Percentiles rank a stretch among this genome's conserved stretches.
phyloP scores from a whole-genome alignment of 2,797 vertebrate genomes.

The Fratercula arctica region DNA sequence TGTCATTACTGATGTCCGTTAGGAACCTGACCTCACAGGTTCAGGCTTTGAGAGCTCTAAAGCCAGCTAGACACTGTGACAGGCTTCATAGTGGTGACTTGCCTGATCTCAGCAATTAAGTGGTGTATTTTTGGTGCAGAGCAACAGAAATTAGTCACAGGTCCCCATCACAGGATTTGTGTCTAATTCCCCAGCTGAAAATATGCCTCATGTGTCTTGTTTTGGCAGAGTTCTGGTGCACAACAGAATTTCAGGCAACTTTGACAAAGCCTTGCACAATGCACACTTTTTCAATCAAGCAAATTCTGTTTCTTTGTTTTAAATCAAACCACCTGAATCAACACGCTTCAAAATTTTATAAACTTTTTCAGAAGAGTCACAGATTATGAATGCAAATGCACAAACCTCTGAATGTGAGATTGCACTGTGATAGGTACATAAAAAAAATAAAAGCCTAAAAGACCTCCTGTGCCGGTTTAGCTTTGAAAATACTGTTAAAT shows the following conservation, averaged over 20 bases:
- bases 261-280: background rate
- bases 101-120: background rate
- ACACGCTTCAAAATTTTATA: slow-evolving; percentile 38
- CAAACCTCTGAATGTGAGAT: background rate
- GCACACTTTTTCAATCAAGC: background rate
- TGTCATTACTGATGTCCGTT: background rate
- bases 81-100: background rate
- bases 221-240: background rate
- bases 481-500: background rate
- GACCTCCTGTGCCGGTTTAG: background rate
- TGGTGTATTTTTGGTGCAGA: background rate
- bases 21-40: background rate
- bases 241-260: background rate
- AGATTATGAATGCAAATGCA: slow-evolving; percentile 30
- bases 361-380: slow-evolving; percentile 19
- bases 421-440: background rate
- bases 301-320: slow-evolving; percentile 22
- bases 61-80: background rate
- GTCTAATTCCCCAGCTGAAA: background rate
- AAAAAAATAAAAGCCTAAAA: background rate
- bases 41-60: background rate
- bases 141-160: background rate
- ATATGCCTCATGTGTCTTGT: background rate
- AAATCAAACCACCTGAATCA: slow-evolving; percentile 44
- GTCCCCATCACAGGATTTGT: background rate